Evolutionary conservation across 2,113 vertebrate genomes (phyloP).

Genomic region (Osmerus eperlanus): DNA sequence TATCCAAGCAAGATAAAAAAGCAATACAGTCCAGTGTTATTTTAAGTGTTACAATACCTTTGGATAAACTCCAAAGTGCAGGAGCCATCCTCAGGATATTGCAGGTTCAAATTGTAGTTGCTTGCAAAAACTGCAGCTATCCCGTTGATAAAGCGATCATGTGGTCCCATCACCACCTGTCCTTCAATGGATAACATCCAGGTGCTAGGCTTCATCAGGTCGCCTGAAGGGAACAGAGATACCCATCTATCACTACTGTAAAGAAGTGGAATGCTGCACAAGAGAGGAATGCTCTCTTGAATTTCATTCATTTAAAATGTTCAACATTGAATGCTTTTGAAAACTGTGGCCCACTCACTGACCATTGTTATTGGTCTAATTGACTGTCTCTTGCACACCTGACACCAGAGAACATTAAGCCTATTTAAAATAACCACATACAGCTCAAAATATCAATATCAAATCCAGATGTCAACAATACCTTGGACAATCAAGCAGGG

Average conservation of each 20-base stretch:
- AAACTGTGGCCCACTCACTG: too few species aligned
- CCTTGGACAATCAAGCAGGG: slow-evolving; percentile 26
- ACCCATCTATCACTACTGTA: too few species aligned
- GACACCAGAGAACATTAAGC: neutral
- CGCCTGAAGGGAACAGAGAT: too few species aligned
- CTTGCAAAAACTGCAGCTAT: slow-evolving; percentile 1
- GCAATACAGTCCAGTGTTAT: too few species aligned
- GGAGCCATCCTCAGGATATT: neutral
- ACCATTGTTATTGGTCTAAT: too few species aligned
- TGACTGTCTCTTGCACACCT: neutral
- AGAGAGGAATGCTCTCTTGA: neutral
- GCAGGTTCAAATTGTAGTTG: slow-evolving; percentile 11
- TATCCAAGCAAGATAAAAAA: too few species aligned
- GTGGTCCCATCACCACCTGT: slow-evolving; percentile 10
- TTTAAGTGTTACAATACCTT: slow-evolving; percentile 5
- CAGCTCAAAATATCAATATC: neutral
- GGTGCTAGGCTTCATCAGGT: neutral
- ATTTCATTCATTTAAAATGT: neutral
- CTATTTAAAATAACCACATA: too few species aligned
- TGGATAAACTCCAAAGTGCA: slow-evolving; percentile 11
- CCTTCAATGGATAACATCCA: slow-evolving; percentile 5
- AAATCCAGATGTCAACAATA: slow-evolving; percentile 10
- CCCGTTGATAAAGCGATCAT: neutral
- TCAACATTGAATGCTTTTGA: neutral
- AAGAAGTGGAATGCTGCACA: too few species aligned